Conservation (phyloP, 2,113 vertebrate species). For the Takifugu flavidus region DNA sequence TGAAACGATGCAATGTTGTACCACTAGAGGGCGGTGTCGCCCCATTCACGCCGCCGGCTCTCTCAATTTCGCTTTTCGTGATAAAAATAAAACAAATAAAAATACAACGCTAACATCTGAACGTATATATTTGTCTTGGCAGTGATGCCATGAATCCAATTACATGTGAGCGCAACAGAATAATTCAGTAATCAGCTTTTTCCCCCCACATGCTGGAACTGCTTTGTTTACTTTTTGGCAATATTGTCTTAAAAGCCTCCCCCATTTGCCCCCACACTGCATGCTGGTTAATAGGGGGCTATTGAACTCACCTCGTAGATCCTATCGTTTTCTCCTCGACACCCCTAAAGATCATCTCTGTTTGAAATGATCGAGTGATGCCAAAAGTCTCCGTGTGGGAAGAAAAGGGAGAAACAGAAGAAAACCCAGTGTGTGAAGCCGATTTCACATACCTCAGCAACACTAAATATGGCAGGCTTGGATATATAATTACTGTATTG, state of each 20-base stretch:
- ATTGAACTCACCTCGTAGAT: conserved; percentile 42
- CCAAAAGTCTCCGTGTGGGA: too few species aligned
- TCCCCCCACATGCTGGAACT: too few species aligned
- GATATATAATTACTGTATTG: neutral
- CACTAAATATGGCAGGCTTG: neutral
- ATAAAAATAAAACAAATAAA: too few species aligned
- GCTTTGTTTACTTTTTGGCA: too few species aligned
- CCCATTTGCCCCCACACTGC: neutral
- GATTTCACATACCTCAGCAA: neutral
- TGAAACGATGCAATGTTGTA: neutral
- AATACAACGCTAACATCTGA: too few species aligned
- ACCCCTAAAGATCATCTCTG: neutral
- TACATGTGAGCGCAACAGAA: too few species aligned
- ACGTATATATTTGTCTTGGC: too few species aligned
- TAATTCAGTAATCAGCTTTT: too few species aligned
- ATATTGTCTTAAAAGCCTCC: too few species aligned
- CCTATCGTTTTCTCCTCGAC: neutral
- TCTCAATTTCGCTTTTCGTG: neutral
- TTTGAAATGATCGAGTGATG: neutral
- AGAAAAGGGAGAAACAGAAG: too few species aligned
- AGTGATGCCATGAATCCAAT: too few species aligned
- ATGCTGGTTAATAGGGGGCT: conserved; percentile 61
- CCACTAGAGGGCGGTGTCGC: conserved; percentile 40
- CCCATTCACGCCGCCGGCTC: neutral
- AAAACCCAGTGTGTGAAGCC: too few species aligned